These are phyloP conservation scores for Augochlora pura DNA, from an alignment of 1,140 invertebrate species.

Conservation along the genomic window DNA sequence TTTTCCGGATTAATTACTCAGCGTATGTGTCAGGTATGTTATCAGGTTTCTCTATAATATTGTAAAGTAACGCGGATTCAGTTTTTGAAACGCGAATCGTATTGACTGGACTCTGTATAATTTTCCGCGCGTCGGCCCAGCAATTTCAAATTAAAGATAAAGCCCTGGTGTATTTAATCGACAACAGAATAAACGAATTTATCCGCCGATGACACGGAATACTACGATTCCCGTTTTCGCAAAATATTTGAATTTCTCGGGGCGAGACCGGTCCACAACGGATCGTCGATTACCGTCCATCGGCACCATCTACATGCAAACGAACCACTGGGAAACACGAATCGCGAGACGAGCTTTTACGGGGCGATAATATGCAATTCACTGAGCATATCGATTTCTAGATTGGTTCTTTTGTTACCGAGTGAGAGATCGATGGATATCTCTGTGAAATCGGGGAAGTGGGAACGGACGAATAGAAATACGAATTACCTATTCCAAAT, in stretches of 20 bases:
- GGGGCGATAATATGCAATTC: constrained; percentile 5
- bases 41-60: too few relatives aligned
- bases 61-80: too few relatives aligned
- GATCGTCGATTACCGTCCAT: constrained; percentile 18
- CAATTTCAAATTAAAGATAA: too few relatives aligned
- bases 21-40: too few relatives aligned
- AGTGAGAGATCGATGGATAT: neutral
- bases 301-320: constrained; percentile 12
- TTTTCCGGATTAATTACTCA: too few relatives aligned
- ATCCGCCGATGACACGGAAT: neutral
- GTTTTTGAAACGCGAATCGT: too few relatives aligned
- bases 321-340: constrained; percentile 9
- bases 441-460: neutral
- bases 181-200: neutral
- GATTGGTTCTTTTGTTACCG: neutral
- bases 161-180: neutral
- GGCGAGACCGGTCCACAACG: neutral
- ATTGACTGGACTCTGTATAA: neutral
- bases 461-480: neutral
- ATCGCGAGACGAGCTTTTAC: neutral
- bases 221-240: neutral
- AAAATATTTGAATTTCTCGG: neutral
- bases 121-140: neutral
- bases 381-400: neutral
- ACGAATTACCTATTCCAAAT: neutral